Base-by-base conservation (phyloP, 1,140 invertebrate genomes). In the Grapholita molesta region DNA sequence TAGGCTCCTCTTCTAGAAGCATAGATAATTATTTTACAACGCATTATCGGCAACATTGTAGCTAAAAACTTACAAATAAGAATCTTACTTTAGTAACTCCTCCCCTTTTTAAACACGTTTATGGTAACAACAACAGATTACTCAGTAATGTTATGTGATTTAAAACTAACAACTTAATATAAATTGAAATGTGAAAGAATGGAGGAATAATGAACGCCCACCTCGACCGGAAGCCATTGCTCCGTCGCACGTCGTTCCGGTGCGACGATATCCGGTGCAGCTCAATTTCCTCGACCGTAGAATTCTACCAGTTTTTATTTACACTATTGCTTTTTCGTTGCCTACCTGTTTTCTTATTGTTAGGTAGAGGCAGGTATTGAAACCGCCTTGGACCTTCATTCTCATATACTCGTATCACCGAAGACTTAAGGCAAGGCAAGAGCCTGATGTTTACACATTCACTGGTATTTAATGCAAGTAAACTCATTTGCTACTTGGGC, bases 211-310 rank as follows among this genome's bases (percentile, higher is more conserved):
- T 81, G 81, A 75, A 83, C 68, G 79, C 76, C 79, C 77, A 80
- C 83, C 75, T 81, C 76, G 77, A 68, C 79, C 82, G 85, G 85
- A 86, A 83, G 79, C 75, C 78, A 79, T 83, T 77, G 70, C 81
- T 84, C 75, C 80, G 78, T 83, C 81, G 80, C 83, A 83, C 80
- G 78, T 80, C 82, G 83, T 80, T 82, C 84, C 84, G 74, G 76
- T 82, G 80, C 78, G 78, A 77, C 82, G 85, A 87, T 87, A 89
- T 89, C 85, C 85, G 83, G 78, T 83, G 80, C 76, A 82, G 85
- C 82, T 85, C 84, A 89, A 89, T 87, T 87, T 89, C 85, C 86
- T 77, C 83, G 57, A 68, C 70, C 76, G 76, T 80, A 75, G 79
- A 84, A 85, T 67, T 68, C 70, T 65, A 64, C 65, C 71, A 73